Conservation (phyloP, 1,140 invertebrate species). For the Drosophila kepulauana region DNA sequence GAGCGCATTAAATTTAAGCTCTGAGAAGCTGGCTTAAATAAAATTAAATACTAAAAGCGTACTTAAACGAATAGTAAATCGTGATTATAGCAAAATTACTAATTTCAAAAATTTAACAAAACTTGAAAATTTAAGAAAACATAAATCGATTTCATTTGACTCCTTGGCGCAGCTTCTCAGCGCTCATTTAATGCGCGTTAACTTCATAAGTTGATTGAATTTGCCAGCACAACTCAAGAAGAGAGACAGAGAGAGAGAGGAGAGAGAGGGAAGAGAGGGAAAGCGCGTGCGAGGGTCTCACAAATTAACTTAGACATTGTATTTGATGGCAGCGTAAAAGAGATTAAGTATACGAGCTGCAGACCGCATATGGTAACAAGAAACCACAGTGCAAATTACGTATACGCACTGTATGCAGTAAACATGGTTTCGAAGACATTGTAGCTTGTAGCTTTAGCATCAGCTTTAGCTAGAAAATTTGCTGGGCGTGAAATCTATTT, state of each 20-base stretch:
- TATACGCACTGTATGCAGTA: slow-evolving; percentile 37
- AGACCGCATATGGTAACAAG: slow-evolving; percentile 12
- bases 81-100: too few relatives aligned
- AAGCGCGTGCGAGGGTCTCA: slow-evolving; percentile 1
- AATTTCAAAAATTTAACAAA: too few relatives aligned
- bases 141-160: too few relatives aligned
- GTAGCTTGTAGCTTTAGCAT: too few relatives aligned
- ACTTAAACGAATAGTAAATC: too few relatives aligned
- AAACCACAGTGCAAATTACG: slow-evolving; percentile 37
- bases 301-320: slow-evolving; percentile 76
- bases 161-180: too few relatives aligned
- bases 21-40: too few relatives aligned
- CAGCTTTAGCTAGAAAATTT: slow-evolving; percentile 9
- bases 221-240: slow-evolving; percentile 36
- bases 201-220: slow-evolving; percentile 78
- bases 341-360: slow-evolving; percentile 71
- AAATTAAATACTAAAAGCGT: too few relatives aligned
- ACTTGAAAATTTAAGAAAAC: too few relatives aligned
- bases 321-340: slow-evolving; percentile 64
- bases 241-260: slow-evolving; percentile 3
- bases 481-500: slow-evolving; percentile 52
- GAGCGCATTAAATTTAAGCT: slow-evolving; percentile 25
- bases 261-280: too few relatives aligned
- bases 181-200: slow-evolving; percentile 64
- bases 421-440: slow-evolving; percentile 3